Evolutionary conservation across 2,888 invertebrate genomes (phyloP), one percentile per base, ranked within the genome.

Genomic region (Tryphoninae sp.): DNA sequence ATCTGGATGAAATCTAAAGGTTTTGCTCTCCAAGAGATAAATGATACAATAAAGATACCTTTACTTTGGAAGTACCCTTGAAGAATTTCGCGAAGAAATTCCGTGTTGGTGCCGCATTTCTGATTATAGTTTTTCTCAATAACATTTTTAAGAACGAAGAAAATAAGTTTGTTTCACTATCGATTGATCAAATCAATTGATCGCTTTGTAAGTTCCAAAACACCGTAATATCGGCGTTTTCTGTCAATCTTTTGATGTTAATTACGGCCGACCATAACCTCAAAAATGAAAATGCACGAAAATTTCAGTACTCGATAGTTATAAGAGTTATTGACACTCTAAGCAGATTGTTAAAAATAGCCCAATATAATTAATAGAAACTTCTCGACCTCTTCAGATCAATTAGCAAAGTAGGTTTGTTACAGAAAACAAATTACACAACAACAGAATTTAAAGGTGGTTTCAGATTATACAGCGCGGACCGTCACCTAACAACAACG

Each of bases 51-150:
- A 61, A 33, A 7, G 78, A n/a, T 73, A 55, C 33, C 40, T 64
- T 8, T 19, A 71, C 78, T 65, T 84, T 84, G 6, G 82, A 79
- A 45, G 86, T 72, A 59, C 67, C 84, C 45, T 81, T 81, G 42
- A 87, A 84, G 61, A 89, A 86, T 55, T 81, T 85, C 71, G 83
- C 86, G 22, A 78, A 83, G 23, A 86, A 73, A 55, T 49, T 78
- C 59, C 83, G 79, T 26, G 69, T 74, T n/a, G 81, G 72, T 68
- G 67, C 58, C 13, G 45, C 22, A 3, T 49, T 67, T 9, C 67
- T 49, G 2, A 45, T 55, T 33, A 55, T 42, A n/a, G 61, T 53
- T 7, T 59, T 76, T 19, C 72, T 42, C 9, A 75, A n/a, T 8
- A 77, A 67, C 80, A 76, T 76, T 11, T 58, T 22, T 40, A 11